These are phyloP conservation scores for Episyrphus balteatus DNA, from an alignment of 1,140 invertebrate genomes.

Conservation along the genomic window DNA sequence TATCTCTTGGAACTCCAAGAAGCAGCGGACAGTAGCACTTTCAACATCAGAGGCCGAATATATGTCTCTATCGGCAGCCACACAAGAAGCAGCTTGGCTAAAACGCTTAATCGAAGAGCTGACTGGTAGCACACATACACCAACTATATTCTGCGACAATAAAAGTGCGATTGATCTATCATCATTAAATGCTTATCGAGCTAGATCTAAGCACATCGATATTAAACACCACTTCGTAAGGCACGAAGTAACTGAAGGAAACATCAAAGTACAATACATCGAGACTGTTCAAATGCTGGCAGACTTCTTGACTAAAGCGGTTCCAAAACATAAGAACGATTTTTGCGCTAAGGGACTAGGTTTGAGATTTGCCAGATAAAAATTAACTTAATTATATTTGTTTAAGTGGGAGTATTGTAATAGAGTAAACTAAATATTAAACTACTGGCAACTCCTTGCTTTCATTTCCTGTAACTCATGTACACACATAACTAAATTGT, in stretches of 20 bases:
- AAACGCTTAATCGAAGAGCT: background rate
- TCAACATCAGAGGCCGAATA: conserved; percentile 15
- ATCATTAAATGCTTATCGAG: background rate
- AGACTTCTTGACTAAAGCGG: background rate
- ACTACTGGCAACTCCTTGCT: no score
- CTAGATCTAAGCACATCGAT: background rate
- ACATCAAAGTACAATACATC: background rate
- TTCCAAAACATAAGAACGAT: background rate
- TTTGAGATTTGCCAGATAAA: no score
- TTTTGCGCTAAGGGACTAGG: no score
- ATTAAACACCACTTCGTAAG: background rate
- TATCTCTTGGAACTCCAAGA: background rate
- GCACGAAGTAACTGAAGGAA: background rate
- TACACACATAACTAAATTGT: no score
- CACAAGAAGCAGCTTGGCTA: background rate
- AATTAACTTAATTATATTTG: no score
- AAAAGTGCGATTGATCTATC: background rate
- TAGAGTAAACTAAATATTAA: no score
- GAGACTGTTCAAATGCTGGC: background rate
- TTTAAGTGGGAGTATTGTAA: no score
- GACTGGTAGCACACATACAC: background rate
- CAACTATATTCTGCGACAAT: background rate
- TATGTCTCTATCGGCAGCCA: background rate
- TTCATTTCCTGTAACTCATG: no score
- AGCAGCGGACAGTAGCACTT: conserved; percentile 18